Evolutionary conservation across 2,113 vertebrate species (phyloP).

Genomic region (Cyphomyrus discorhynchus): DNA sequence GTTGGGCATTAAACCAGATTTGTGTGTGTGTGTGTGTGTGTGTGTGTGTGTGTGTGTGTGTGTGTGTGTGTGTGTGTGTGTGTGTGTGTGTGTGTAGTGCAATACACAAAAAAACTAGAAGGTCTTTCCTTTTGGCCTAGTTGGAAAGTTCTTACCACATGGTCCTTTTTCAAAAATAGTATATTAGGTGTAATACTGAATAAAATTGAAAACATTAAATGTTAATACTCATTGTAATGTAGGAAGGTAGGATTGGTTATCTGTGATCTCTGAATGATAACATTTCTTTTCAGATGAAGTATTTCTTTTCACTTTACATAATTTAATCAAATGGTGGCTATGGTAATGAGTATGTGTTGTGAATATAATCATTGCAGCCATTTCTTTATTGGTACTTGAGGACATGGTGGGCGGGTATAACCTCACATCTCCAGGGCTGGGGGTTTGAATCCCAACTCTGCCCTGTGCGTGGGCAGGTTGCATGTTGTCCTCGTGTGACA

Average conservation of each 20-base stretch:
- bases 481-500: background rate
- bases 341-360: background rate
- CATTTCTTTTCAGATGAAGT: background rate
- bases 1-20: background rate
- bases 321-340: background rate
- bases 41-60: no score
- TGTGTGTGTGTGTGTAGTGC: conserved; percentile 6
- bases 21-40: background rate
- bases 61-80: background rate
- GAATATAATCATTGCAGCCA: background rate
- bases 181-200: background rate
- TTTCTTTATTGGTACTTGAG: background rate
- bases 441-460: background rate
- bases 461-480: background rate
- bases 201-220: background rate
- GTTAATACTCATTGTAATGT: background rate
- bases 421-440: background rate
- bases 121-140: background rate
- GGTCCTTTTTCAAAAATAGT: background rate
- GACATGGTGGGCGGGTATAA: background rate
- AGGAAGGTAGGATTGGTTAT: background rate
- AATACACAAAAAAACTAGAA: conserved; percentile 27
- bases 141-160: conserved; percentile 21
- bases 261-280: background rate
- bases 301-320: background rate